Base-by-base conservation (phyloP, 2,113 vertebrate species). In the human region DNA sequence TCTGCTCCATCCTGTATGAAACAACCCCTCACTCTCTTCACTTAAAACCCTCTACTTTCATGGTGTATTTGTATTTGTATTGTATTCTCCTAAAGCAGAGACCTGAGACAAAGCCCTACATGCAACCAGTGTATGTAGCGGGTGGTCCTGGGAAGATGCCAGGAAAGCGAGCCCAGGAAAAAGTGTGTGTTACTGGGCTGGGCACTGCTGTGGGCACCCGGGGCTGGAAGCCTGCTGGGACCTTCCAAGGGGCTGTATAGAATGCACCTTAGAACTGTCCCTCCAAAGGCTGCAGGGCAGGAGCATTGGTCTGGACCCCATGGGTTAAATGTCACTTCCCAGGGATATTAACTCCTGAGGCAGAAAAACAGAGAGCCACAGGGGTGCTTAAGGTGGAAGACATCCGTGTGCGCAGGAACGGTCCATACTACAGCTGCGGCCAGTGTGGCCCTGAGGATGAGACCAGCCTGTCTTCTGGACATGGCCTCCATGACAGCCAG, bases 201-300 rank as follows among this genome's bases (percentile, higher is more conserved):
- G 20, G 40, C 11, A 17, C 18, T 7, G 13, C 55, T 45, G 23
- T 18, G 40, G 32, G 20, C 14, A 25, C 6, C n/a, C 55, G 23
- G 64, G 30, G 7, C 6, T 27, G 0, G 0, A 2, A 17, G n/a
- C 20, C 17, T 40, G 8, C 17, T 50, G 17, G 16, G 2, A 17
- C 61, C 45, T 40, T 76, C 27, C 0, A 3, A 85, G 61, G 43
- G 70, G 35, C 64, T 78, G 5, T 35, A 25, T 6, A 59, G n/a
- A 50, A 43, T 30, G 27, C 14, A 40, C 79, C 35, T 30, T 25
- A 22, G n/a, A 64, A 23, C 40, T 20, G 10, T 35, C n/a, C 14
- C 25, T 55, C 27, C 43, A n/a, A 35, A 27, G 17, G 40, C 79
- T 27, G 8, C 50, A 43, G 43, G 13, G 3, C 52, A 16, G 32